Percentiles rank a stretch among this genome's conserved stretches.
phyloP scores from a whole-genome alignment of 1,140 invertebrate genomes.

The Rhagoletis pomonella region DNA sequence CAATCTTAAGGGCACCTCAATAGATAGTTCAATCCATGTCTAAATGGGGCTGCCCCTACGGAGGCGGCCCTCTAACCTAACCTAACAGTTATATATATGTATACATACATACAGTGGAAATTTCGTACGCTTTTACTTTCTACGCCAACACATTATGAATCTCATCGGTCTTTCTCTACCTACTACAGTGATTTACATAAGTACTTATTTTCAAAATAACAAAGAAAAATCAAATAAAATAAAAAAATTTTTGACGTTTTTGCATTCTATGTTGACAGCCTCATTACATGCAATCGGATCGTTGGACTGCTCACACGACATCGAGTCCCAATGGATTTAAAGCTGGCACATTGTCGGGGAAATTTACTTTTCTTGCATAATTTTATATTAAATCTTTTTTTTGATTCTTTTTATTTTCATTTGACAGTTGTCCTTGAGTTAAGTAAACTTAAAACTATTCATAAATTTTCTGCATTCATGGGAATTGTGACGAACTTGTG shows the following conservation, averaged over 20 bases:
- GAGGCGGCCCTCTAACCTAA: too few species aligned
- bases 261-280: slow-evolving; percentile 7
- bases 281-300: background rate
- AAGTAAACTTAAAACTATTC: background rate
- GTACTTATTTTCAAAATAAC: background rate
- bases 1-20: too few species aligned
- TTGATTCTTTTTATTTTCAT: background rate
- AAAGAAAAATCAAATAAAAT: background rate
- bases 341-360: background rate
- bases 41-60: too few species aligned
- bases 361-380: background rate
- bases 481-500: background rate
- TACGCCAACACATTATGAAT: too few species aligned
- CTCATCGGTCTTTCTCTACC: background rate
- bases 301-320: background rate
- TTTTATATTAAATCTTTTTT: background rate
- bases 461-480: background rate
- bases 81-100: too few species aligned
- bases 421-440: slow-evolving; percentile 1
- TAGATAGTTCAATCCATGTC: too few species aligned
- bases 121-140: too few species aligned
- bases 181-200: too few species aligned
- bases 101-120: too few species aligned
- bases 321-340: background rate
- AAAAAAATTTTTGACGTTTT: background rate